Percentiles rank a stretch among this genome's conserved stretches.
These are phyloP conservation scores for Lampropteryx suffumata DNA, from an alignment of 2,888 invertebrate genomes.

Conservation along the genomic window DNA sequence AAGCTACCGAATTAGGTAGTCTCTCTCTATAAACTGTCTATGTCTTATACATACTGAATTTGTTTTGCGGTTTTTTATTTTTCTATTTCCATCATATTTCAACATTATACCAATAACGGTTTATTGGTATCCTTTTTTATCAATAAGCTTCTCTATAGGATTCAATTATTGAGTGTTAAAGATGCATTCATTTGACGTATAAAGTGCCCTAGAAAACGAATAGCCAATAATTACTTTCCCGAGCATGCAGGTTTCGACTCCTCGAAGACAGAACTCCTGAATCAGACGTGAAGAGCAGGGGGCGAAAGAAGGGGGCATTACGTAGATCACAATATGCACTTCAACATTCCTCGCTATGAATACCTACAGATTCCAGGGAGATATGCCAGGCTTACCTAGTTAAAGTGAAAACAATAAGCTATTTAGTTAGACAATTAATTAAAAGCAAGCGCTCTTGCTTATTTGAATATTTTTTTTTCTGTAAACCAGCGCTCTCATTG, in stretches of 20 bases:
- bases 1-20: too few relatives aligned
- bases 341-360: conserved; percentile 71
- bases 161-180: conserved; percentile 6
- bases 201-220: conserved; percentile 25
- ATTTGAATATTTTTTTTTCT: background rate
- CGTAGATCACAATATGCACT: conserved; percentile 83
- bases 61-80: too few relatives aligned
- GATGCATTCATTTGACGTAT: conserved; percentile 10
- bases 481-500: too few relatives aligned
- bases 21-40: too few relatives aligned
- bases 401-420: conserved; percentile 35
- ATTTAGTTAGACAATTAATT: conserved; percentile 1
- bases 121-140: too few relatives aligned
- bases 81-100: too few relatives aligned
- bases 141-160: background rate
- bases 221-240: conserved; percentile 31
- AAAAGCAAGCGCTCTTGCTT: background rate
- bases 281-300: conserved; percentile 72
- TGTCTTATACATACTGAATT: too few relatives aligned
- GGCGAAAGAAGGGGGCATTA: conserved; percentile 51
- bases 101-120: too few relatives aligned
- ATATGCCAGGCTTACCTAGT: conserved; percentile 55
- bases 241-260: conserved; percentile 49
- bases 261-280: conserved; percentile 69
- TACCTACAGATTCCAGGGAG: conserved; percentile 65